These are phyloP conservation scores for Pinna nobilis DNA, from an alignment of 1,140 invertebrate species.

Conservation along the genomic window DNA sequence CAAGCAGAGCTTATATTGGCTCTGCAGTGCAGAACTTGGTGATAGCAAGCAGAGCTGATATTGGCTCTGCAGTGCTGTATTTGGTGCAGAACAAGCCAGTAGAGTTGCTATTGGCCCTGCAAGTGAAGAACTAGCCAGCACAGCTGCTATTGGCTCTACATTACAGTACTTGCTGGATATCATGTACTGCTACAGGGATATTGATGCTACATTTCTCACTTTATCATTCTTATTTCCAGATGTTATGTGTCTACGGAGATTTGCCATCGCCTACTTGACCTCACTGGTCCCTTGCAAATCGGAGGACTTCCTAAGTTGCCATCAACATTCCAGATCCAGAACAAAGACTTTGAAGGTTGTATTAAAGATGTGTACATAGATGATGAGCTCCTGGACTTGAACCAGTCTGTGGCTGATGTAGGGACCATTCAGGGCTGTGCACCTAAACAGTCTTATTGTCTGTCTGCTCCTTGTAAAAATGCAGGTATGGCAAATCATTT, in stretches of 20 bases:
- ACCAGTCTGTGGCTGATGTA: slow-evolving; percentile 92
- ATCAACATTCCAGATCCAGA: slow-evolving; percentile 86
- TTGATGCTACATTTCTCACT: too few species aligned
- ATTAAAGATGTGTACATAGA: slow-evolving; percentile 93
- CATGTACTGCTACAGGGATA: too few species aligned
- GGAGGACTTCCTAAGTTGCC: slow-evolving; percentile 90
- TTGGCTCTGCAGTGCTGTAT: too few species aligned
- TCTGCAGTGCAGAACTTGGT: too few species aligned
- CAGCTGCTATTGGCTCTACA: too few species aligned
- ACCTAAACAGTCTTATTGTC: slow-evolving; percentile 88
- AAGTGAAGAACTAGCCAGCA: too few species aligned
- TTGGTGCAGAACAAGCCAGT: too few species aligned
- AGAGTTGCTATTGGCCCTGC: too few species aligned
- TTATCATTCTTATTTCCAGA: slow-evolving; percentile 7
- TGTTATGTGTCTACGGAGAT: slow-evolving; percentile 91
- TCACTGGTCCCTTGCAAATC: slow-evolving; percentile 95
- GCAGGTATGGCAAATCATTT: slow-evolving; percentile 79
- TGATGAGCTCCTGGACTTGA: slow-evolving; percentile 90
- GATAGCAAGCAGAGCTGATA: too few species aligned
- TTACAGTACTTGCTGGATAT: too few species aligned
- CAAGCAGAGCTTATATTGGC: too few species aligned
- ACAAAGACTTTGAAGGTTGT: slow-evolving; percentile 92
- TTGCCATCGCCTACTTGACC: slow-evolving; percentile 95
- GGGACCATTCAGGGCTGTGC: slow-evolving; percentile 91
- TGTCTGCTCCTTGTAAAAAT: slow-evolving; percentile 89